Evolutionary conservation across 2,113 vertebrate genomes (phyloP).

Genomic region (Ramphastos sulfuratus): DNA sequence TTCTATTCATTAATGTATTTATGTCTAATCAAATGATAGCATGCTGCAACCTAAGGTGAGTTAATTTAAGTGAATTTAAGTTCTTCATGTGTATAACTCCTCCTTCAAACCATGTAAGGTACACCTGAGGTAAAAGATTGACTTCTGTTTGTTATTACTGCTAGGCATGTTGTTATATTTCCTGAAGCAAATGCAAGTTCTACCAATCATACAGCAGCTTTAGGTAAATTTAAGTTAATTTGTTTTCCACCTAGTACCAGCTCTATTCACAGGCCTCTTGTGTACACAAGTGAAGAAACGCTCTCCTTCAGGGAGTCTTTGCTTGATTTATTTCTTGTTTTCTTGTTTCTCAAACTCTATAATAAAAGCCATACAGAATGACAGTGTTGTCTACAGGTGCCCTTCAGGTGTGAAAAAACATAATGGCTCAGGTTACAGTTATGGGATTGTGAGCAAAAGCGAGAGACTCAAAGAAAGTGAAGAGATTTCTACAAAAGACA

Average conservation of each 20-base stretch:
- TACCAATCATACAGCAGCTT: background rate
- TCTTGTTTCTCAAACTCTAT: conserved; percentile 3
- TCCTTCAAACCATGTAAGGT: background rate
- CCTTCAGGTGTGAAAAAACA: conserved; percentile 16
- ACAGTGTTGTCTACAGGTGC: conserved; percentile 32
- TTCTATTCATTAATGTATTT: background rate
- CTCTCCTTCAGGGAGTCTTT: background rate
- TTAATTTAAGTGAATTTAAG: background rate
- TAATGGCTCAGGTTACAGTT: background rate
- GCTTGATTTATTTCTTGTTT: conserved; percentile 33
- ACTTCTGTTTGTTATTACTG: background rate
- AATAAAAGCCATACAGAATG: conserved; percentile 27
- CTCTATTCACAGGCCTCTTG: background rate
- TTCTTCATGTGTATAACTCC: background rate
- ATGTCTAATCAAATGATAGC: background rate
- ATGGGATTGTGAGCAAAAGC: background rate
- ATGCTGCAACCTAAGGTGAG: background rate
- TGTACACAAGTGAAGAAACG: background rate
- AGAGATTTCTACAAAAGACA: background rate
- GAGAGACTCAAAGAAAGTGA: background rate
- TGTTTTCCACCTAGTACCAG: background rate
- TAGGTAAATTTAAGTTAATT: background rate
- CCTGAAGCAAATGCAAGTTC: background rate
- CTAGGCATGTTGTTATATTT: background rate
- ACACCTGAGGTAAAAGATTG: background rate